Base-by-base conservation (phyloP, 2,797 vertebrate species). In the Phalanger gymnotis region DNA sequence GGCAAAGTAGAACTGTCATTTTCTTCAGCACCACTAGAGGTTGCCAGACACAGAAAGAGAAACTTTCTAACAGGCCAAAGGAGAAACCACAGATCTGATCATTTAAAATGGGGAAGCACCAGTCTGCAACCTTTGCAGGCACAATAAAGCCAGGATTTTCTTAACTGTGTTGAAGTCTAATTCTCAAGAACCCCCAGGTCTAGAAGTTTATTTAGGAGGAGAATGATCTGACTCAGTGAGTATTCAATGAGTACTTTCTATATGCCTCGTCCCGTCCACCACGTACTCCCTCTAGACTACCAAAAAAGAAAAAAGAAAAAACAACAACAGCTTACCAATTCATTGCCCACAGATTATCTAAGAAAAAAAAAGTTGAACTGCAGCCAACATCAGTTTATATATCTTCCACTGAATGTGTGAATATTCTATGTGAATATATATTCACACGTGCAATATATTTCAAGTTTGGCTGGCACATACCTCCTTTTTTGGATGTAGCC, bases 21-120 rank as follows among this genome's bases (percentile, higher is more conserved):
- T 97, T 94, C 93, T 34, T 73, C 61, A 93, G 90, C 30, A 89
- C 94, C 96, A 97, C 96, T 97, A 98, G 97, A 97, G 94, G 96
- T 57, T 97, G 96, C 96, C 87, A 94, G 92, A 96, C 91, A 87
- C 94, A 97, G 96, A 97, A 73, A 94, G 19, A 97, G 94, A 96
- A 94, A 90, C 47, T n/a, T n/a, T n/a, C n/a, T 73, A 96, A 93
- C 13, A 92, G 54, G 94, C 40, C 57, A 89, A 31, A 96, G 92
- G 61, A 94, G 94, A 95, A 94, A 81, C 22, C 22, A 90, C 53
- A 34, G 11, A 92, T 7, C 30, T 0, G 40, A 87, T 89, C 61
- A 94, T 40, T 93, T 81, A 81, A 89, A 53, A 90, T 81, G 31
- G 89, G 57, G n/a, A 56, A 90, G 92, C 54, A 57, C 6, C 27